Percentiles rank a stretch among this genome's conserved stretches.
phyloP scores from a whole-genome alignment of 2,797 vertebrate species.

The Gephyroberyx darwinii region DNA sequence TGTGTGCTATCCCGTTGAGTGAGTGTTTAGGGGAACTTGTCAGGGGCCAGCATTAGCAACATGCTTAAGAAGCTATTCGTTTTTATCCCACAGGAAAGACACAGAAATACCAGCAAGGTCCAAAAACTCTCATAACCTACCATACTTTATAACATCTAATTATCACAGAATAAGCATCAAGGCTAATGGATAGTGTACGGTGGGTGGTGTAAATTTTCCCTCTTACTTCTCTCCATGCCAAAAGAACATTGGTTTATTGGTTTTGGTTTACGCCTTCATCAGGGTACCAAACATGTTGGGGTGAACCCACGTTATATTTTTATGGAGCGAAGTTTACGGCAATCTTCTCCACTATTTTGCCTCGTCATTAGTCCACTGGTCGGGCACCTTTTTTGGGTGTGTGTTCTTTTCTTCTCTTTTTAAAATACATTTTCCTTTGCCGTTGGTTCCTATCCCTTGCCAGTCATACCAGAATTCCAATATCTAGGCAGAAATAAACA shows the following conservation, averaged over 20 bases:
- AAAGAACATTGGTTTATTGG: no score
- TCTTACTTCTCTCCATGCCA: neutral
- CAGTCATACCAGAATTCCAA: constrained; percentile 38
- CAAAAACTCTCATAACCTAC: constrained; percentile 35
- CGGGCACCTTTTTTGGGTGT: no score
- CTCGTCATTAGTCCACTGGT: no score
- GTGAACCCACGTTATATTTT: no score
- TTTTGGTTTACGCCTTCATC: no score
- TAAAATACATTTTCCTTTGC: neutral
- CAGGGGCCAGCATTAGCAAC: constrained; percentile 81
- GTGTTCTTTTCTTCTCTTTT: no score
- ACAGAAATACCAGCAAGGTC: constrained; percentile 37
- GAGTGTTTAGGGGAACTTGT: constrained; percentile 82
- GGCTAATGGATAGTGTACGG: constrained; percentile 33
- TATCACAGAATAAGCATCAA: constrained; percentile 39
- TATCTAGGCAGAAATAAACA: constrained; percentile 45
- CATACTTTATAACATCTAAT: constrained; percentile 40
- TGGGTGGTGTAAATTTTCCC: constrained; percentile 25
- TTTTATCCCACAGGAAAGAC: constrained; percentile 70
- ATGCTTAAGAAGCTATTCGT: constrained; percentile 84
- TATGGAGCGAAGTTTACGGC: no score
- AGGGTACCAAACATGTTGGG: no score
- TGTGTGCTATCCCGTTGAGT: constrained; percentile 79
- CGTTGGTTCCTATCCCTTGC: constrained; percentile 32
- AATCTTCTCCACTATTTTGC: no score